These are phyloP conservation scores for Haplotaxodon microlepis DNA, from an alignment of 2,113 vertebrate species.

Conservation along the genomic window DNA sequence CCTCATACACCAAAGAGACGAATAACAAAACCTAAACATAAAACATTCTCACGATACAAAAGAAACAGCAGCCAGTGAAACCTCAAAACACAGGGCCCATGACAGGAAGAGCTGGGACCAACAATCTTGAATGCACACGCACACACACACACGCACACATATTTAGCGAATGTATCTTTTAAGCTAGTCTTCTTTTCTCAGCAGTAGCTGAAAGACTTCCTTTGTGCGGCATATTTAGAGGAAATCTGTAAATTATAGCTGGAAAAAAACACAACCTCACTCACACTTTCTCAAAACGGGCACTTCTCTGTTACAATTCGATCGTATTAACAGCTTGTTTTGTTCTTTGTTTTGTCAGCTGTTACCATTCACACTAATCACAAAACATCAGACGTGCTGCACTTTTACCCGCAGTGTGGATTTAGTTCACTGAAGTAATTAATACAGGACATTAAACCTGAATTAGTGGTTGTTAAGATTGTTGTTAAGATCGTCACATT, in stretches of 20 bases:
- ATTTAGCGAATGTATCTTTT: background rate
- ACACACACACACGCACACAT: accelerated
- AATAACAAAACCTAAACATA: background rate
- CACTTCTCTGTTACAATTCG: background rate
- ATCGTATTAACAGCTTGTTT: background rate
- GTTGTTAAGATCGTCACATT: background rate
- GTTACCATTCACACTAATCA: background rate
- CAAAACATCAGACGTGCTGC: background rate
- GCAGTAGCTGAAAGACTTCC: background rate
- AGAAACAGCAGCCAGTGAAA: background rate
- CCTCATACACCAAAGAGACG: background rate
- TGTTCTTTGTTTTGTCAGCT: background rate
- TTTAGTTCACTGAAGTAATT: background rate
- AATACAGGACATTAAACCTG: background rate
- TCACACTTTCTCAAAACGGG: background rate
- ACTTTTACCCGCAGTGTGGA: background rate
- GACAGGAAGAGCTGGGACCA: background rate
- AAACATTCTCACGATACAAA: background rate
- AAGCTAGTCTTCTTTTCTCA: background rate
- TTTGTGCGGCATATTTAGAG: accelerated
- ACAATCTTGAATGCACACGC: background rate
- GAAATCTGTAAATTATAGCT: background rate
- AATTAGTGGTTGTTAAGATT: background rate
- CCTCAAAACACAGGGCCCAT: background rate
- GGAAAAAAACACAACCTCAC: background rate